phyloP scores from a whole-genome alignment of 2,113 vertebrate genomes.

The Zosterops hypoxanthus region DNA sequence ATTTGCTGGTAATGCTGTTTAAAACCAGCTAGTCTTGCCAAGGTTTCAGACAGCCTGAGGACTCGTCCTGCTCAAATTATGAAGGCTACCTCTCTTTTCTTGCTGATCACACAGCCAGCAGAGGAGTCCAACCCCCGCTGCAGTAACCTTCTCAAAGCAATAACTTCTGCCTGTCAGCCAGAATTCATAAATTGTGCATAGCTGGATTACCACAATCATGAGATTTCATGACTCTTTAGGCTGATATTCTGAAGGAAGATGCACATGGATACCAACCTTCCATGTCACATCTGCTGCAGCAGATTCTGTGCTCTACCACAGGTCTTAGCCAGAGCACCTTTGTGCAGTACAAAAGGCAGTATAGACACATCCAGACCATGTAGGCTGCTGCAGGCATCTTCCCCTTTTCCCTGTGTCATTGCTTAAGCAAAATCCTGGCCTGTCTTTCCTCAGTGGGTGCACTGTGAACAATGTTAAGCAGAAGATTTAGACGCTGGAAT shows the following conservation, averaged over 20 bases:
- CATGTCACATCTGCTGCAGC: background rate
- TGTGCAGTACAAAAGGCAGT: background rate
- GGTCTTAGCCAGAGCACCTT: background rate
- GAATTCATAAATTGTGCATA: background rate
- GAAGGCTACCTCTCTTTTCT: background rate
- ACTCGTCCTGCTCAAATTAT: background rate
- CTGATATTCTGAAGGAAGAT: background rate
- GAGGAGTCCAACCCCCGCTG: accelerated
- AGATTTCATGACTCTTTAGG: background rate
- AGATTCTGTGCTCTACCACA: background rate
- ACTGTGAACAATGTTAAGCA: background rate
- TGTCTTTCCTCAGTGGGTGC: background rate
- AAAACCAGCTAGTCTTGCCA: background rate
- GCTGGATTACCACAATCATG: background rate
- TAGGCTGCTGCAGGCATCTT: background rate
- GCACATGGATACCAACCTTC: background rate
- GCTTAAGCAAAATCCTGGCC: background rate
- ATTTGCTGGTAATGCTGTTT: background rate
- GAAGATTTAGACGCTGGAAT: background rate
- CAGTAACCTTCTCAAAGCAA: background rate
- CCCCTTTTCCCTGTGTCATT: background rate
- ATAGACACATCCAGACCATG: background rate
- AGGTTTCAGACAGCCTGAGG: background rate
- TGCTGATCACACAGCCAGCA: background rate
- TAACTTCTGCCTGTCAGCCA: accelerated